These are phyloP conservation scores for Gallinago media DNA, from an alignment of 2,113 vertebrate species.

Conservation along the genomic window DNA sequence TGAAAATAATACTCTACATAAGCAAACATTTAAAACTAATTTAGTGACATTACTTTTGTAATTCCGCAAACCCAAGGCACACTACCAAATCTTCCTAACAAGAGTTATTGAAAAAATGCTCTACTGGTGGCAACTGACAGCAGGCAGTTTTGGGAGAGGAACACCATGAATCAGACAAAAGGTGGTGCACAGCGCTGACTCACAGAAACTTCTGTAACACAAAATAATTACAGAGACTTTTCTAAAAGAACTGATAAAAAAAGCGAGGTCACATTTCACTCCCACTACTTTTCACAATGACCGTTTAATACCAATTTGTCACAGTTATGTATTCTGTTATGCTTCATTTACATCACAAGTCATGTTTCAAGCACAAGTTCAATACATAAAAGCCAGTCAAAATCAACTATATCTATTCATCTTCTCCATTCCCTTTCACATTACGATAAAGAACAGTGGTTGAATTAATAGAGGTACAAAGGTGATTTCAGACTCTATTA, in stretches of 20 bases:
- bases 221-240: not conserved
- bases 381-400: constrained; percentile 14
- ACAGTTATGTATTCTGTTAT: not conserved
- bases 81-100: not conserved
- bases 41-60: not conserved
- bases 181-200: not conserved
- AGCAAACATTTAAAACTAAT: not conserved
- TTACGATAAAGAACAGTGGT: not conserved
- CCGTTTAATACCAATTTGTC: not conserved
- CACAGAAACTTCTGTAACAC: not conserved
- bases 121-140: not conserved
- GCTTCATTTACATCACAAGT: constrained; percentile 40
- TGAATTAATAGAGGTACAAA: constrained; percentile 4
- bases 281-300: constrained; percentile 6
- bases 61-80: not conserved
- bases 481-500: constrained; percentile 6
- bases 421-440: not conserved
- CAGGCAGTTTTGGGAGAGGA: not conserved
- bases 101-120: not conserved
- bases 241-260: constrained; percentile 25
- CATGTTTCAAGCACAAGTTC: constrained; percentile 12
- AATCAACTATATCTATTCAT: not conserved
- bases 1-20: not conserved
- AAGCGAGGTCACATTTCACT: constrained; percentile 19
- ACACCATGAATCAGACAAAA: not conserved